A percentile compares a stretch with the other conserved stretches of the same genome.
These are phyloP conservation scores for Gobio gobio DNA, from an alignment of 2,113 vertebrate genomes.

Conservation along the genomic window DNA sequence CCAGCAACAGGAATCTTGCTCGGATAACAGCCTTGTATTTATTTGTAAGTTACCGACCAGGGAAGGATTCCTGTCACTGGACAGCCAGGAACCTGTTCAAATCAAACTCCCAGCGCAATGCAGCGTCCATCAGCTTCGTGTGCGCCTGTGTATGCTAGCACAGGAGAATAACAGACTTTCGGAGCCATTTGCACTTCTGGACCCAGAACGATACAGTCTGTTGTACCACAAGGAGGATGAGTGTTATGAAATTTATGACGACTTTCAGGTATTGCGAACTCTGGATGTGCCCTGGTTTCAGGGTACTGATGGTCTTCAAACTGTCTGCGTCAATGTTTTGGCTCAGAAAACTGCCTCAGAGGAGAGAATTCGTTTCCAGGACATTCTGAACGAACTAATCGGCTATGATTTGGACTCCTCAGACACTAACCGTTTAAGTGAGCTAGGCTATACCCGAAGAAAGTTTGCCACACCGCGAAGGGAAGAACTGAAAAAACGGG, in stretches of 20 bases:
- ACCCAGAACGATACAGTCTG: conserved; percentile 72
- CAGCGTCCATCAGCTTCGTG: conserved; percentile 74
- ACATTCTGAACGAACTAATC: conserved; percentile 68
- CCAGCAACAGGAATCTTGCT: conserved; percentile 10
- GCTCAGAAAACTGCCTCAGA: conserved; percentile 58
- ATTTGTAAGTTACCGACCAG: conserved; percentile 66
- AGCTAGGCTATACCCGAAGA: conserved; percentile 75
- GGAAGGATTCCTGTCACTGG: neutral
- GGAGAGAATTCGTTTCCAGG: conserved; percentile 58
- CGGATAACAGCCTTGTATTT: conserved; percentile 69
- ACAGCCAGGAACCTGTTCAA: conserved; percentile 49
- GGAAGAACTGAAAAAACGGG: conserved; percentile 67
- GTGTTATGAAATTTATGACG: conserved; percentile 78
- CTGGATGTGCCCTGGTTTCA: conserved; percentile 71
- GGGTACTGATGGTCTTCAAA: conserved; percentile 57
- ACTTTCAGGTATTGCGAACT: conserved; percentile 75
- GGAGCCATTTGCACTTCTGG: conserved; percentile 69
- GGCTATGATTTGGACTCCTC: conserved; percentile 71
- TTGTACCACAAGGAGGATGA: conserved; percentile 68
- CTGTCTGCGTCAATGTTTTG: conserved; percentile 63
- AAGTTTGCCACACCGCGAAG: conserved; percentile 72
- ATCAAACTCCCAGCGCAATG: conserved; percentile 72
- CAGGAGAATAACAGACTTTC: conserved; percentile 61
- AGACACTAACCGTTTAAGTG: conserved; percentile 66
- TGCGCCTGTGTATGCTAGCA: conserved; percentile 69